These are phyloP conservation scores for Scaptomyza polygonia DNA, from an alignment of 2,888 invertebrate genomes.

Conservation along the genomic window DNA sequence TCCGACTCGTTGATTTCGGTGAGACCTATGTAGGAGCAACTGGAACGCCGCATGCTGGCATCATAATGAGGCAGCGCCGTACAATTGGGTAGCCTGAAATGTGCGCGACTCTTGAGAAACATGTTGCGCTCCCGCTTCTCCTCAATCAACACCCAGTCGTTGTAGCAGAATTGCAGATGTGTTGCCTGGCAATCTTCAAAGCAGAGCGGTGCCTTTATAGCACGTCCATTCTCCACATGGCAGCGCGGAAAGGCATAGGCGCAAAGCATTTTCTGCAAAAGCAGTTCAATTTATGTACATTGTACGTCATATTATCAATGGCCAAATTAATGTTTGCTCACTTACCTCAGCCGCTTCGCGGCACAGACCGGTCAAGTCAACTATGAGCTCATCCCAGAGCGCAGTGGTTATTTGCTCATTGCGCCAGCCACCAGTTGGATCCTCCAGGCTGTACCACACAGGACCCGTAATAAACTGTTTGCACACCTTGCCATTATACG, in stretches of 20 bases:
- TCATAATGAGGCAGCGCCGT: conserved; percentile 90
- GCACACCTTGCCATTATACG: conserved; percentile 94
- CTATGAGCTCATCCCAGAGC: conserved; percentile 94
- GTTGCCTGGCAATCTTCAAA: conserved; percentile 97
- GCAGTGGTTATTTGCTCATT: conserved; percentile 94
- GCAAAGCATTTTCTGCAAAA: conserved; percentile 91
- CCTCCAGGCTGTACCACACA: conserved; percentile 91
- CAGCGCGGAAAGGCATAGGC: conserved; percentile 96
- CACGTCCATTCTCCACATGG: conserved; percentile 87
- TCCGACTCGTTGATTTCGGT: conserved; percentile 92
- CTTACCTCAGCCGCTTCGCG: conserved; percentile 92
- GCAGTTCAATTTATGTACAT: not conserved
- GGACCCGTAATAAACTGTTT: conserved; percentile 88
- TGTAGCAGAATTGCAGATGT: conserved; percentile 95
- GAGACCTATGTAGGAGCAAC: conserved; percentile 93
- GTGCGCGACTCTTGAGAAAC: conserved; percentile 91
- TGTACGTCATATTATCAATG: too few species aligned
- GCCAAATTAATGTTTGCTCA: not conserved
- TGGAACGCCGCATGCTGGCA: conserved; percentile 86
- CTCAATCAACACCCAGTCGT: conserved; percentile 96
- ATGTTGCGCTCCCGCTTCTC: conserved; percentile 93
- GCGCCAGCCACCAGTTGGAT: conserved; percentile 87
- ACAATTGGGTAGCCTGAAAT: conserved; percentile 95
- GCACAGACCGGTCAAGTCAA: conserved; percentile 92
- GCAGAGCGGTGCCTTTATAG: conserved; percentile 91